Evolutionary conservation across 2,888 invertebrate species (phyloP), one percentile per base, ranked within the genome.

Genomic region (Dugesia japonica): DNA sequence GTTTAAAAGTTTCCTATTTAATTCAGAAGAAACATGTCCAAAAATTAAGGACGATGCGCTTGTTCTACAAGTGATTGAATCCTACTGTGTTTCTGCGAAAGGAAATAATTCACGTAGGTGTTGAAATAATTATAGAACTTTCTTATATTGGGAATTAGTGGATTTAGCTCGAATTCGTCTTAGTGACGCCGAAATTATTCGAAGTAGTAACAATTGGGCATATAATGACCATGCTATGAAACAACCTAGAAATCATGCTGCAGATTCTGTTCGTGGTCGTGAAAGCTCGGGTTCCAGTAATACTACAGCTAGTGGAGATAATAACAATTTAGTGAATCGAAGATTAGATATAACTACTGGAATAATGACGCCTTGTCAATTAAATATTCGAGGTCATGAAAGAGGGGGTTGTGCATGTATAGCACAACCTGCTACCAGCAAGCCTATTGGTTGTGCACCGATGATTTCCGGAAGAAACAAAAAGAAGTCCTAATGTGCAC

Each of bases 61-160:
- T 1, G 42, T 75, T n/a, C 26, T 76, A 27, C 76, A 76, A 42
- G 76, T 76, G 28, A 76, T 76, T 42, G 76, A 76, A 26, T 75
- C 76, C 13, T 76, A 76, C 42, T 76, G 76, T 75, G 76, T 56
- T n/a, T 33, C 33, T 71, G 4, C 72, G n/a, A 27, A 31, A 31
- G 72, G 28, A 4, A 72, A 20, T 28, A 72, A 72, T n/a, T 28
- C 72, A 23, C 26, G 72, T 72, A 72, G 1, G 72, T 7, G 1
- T 56, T 56, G 1, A n/a, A n/a, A n/a, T n/a, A n/a, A n/a, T n/a
- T n/a, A n/a, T n/a, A n/a, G n/a, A n/a, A n/a, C n/a, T n/a, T n/a
- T n/a, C n/a, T n/a, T n/a, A n/a, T n/a, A n/a, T n/a, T n/a, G n/a
- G n/a, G n/a, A n/a, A n/a, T 13, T 23, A 75, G 75, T 76, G 28